Base-by-base conservation (phyloP, 2,113 vertebrate genomes). In the Pterophyllum scalare region DNA sequence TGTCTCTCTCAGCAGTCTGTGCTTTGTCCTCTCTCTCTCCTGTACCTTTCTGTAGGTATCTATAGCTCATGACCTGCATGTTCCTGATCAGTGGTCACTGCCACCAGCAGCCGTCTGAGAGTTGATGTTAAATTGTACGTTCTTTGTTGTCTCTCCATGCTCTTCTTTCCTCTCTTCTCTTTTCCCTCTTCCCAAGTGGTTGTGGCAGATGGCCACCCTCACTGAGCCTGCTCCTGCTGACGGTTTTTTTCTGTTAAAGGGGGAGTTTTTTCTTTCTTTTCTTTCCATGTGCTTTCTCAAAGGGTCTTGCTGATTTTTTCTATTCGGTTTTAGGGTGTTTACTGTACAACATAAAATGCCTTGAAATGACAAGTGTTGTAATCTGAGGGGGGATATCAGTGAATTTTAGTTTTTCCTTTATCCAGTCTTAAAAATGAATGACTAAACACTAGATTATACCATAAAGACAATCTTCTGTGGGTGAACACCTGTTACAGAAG, bases 141-240 rank as follows among this genome's bases (percentile, higher is more conserved):
- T 70, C 65, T 70, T 22, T 52, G 15, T 70, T 70, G 49, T 43
- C 17, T 31, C 43, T 70, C 24, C 24, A 31, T 31, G 65, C 43
- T 4, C 1, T 26, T 54, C 26, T 75, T 75, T 78, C 60, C 33
- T 38, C 8, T 31, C 43, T 33, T 40, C 6, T n/a, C 15, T 59
- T 33, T 24, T 24, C 56, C 54, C 62, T 59, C 49, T 59, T 35
- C 59, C 77, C 49, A 58, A 19, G 15, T 13, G 60, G 11, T 43
- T 6, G 20, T 80, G 49, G 52, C 35, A 75, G 59, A 79, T 72
- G 14, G 77, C 52, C 26, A 26, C 38, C 59, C 77, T 80, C 77
- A 38, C 19, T 20, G 65, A 64, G 58, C 12, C 19, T 0, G n/a
- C 22, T 64, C 79, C 26, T 59, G 49, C 20, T 35, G 54, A 33